These are phyloP conservation scores for Lithosia quadra DNA, from an alignment of 2,888 invertebrate genomes.

Conservation along the genomic window DNA sequence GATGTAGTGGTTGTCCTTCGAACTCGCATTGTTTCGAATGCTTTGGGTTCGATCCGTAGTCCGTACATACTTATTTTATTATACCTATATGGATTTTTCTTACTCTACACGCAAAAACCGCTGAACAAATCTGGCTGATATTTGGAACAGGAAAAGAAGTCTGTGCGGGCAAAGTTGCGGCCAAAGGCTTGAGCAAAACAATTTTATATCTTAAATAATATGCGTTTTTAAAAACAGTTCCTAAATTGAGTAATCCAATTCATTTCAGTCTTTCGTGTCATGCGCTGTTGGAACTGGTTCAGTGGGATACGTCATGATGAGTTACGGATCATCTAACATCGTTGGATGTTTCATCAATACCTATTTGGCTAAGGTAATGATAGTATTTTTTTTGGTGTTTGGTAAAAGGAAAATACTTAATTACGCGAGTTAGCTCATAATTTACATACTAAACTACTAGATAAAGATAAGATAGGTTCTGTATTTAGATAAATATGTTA, in stretches of 20 bases:
- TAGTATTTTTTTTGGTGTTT: no score
- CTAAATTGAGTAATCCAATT: background rate
- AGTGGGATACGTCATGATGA: constrained; percentile 90
- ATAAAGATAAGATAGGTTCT: no score
- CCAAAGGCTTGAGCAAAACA: background rate
- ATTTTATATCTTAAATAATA: background rate
- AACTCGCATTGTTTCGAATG: no score
- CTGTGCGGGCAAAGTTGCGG: no score
- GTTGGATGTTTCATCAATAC: constrained; percentile 85
- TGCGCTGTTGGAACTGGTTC: constrained; percentile 88
- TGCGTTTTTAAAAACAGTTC: background rate
- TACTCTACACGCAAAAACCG: no score
- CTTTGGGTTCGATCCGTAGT: no score
- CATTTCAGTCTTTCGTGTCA: constrained; percentile 85
- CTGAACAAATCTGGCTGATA: no score
- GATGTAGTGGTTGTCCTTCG: no score
- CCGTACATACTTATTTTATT: no score
- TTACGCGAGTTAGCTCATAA: background rate
- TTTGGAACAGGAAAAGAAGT: no score
- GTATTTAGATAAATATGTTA: no score
- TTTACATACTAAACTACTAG: background rate
- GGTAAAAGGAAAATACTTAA: background rate
- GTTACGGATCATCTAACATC: constrained; percentile 88
- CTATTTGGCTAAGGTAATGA: constrained; percentile 72
- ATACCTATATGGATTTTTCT: no score